Percentiles rank a stretch among this genome's conserved stretches.
Evolutionary conservation across 2,888 invertebrate genomes (phyloP).

Genomic region (Neoscelio sp.): DNA sequence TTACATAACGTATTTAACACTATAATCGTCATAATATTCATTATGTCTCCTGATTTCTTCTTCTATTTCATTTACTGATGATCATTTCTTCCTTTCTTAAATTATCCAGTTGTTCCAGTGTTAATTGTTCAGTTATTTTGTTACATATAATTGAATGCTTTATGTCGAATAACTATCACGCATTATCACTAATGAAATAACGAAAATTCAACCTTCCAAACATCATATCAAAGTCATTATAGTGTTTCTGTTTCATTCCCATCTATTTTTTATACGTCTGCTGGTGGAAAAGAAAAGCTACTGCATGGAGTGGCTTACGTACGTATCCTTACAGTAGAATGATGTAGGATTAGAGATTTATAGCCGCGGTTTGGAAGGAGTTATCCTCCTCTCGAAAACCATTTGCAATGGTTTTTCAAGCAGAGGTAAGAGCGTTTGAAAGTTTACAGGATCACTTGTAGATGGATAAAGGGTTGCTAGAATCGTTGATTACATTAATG

Average conservation of each 20-base stretch:
- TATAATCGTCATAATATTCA: no score
- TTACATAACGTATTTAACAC: no score
- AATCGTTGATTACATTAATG: conserved; percentile 50
- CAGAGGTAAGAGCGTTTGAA: conserved; percentile 32
- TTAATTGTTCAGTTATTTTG: no score
- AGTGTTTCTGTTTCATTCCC: conserved; percentile 10
- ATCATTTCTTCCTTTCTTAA: no score
- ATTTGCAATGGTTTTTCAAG: conserved; percentile 62
- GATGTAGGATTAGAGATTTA: conserved; percentile 67
- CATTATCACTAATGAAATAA: neutral
- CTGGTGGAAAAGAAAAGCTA: conserved; percentile 33
- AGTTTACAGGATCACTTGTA: conserved; percentile 50
- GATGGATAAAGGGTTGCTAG: conserved; percentile 40
- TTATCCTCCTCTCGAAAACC: conserved; percentile 52
- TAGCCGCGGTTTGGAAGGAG: conserved; percentile 56
- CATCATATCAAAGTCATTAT: conserved; percentile 2
- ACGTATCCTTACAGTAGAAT: conserved; percentile 59
- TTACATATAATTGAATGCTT: no score
- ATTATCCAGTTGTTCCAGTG: no score
- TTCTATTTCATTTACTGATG: no score
- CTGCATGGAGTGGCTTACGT: conserved; percentile 49
- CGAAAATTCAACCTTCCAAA: neutral
- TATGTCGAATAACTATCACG: neutral
- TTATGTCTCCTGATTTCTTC: no score
- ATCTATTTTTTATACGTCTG: conserved; percentile 22